Percentiles rank a stretch among this genome's conserved stretches.
These are phyloP conservation scores for Tragelaphus imberbis DNA, from an alignment of 2,113 vertebrate species.

Conservation along the genomic window DNA sequence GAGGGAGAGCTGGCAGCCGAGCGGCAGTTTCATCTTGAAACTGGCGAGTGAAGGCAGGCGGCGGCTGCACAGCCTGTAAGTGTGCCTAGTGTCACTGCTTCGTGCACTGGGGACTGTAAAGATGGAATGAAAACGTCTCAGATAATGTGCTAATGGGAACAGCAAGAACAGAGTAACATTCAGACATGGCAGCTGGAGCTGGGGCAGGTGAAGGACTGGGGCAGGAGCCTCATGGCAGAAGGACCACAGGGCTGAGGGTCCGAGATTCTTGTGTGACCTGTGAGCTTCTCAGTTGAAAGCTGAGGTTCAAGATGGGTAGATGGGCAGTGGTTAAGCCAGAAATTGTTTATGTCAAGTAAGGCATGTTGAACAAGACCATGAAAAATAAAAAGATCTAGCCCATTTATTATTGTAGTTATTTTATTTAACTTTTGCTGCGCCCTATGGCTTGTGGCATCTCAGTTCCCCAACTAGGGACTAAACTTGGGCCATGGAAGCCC, in stretches of 20 bases:
- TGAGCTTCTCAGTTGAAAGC: neutral
- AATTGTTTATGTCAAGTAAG: neutral
- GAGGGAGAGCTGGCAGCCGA: neutral
- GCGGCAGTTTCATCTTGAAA: neutral
- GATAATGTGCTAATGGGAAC: neutral
- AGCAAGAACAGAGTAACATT: accelerated
- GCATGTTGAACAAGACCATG: neutral
- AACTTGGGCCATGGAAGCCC: neutral
- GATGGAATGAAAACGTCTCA: accelerated
- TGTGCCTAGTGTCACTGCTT: accelerated
- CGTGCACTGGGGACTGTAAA: accelerated
- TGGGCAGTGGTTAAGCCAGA: neutral
- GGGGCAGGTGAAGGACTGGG: accelerated
- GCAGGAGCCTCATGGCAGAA: accelerated
- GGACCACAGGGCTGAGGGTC: accelerated
- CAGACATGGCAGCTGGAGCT: accelerated
- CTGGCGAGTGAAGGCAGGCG: neutral
- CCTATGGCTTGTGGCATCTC: neutral
- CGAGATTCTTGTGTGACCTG: neutral
- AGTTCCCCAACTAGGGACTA: neutral
- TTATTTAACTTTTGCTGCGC: neutral
- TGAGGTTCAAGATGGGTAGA: neutral
- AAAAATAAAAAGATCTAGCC: neutral
- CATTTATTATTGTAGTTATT: neutral
- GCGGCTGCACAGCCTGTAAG: accelerated